These are phyloP conservation scores for Actinemys pallida DNA, from an alignment of 2,113 vertebrate species.

Conservation along the genomic window DNA sequence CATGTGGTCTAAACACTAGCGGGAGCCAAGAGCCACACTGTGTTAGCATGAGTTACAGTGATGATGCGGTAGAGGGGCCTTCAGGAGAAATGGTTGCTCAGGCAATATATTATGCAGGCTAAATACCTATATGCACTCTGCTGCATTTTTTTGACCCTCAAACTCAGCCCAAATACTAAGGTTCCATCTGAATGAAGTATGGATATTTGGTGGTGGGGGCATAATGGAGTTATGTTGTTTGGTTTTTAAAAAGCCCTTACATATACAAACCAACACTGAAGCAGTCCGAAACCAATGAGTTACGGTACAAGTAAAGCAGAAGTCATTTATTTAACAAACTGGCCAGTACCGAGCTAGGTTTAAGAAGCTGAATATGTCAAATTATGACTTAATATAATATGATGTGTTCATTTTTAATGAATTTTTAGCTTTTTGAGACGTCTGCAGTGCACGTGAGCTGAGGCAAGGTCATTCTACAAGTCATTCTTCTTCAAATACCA, in stretches of 20 bases:
- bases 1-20: neutral
- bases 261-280: neutral
- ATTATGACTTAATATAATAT: neutral
- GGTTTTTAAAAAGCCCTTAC: neutral
- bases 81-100: neutral
- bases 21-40: neutral
- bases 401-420: neutral
- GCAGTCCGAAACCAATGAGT: neutral
- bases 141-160: neutral
- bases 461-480: neutral
- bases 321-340: neutral
- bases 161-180: neutral
- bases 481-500: neutral
- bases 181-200: neutral
- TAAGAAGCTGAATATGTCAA: neutral
- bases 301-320: neutral
- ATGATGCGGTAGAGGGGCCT: neutral
- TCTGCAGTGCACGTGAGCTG: neutral
- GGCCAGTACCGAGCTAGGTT: neutral
- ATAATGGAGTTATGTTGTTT: neutral
- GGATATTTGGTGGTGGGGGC: neutral
- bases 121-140: neutral
- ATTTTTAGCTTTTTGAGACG: neutral
- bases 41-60: neutral
- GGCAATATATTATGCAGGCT: neutral